Base-by-base conservation (phyloP, 2,888 invertebrate genomes). In the Chaetogeoica ovagalla region DNA sequence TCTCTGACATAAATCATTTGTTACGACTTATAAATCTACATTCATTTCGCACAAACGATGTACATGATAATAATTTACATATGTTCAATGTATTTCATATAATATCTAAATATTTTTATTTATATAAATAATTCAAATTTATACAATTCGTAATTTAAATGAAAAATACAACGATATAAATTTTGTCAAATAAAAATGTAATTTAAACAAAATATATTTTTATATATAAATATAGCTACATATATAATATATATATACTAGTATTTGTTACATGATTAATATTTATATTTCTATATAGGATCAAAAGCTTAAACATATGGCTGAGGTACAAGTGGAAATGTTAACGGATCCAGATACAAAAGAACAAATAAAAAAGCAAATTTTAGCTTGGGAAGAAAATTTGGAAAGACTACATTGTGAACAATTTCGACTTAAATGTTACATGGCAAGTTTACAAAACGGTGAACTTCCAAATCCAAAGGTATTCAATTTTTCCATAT, bases 391-490 rank as follows among this genome's bases (percentile, higher is more conserved):
- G 96, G 97, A 98, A 85, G 97, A 97, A 87, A 97, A 97, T 87
- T 89, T 98, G 84, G 98, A 98, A 87, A 90, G 97, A 83, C 89
- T 97, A 85, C 97, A 97, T 86, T 96, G 97, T 87, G 98, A 98
- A 87, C 97, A 97, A 88, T 98, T 97, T 88, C 91, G 97, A 83
- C 90, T 97, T 83, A 91, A 96, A 83, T 98, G 97, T 88, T 98
- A 98, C 88, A 96, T 97, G 94, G 96, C 97, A 82, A 97, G 97
- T 84, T 90, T 98, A 84, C 97, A 97, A 87, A 94, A 93, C 85
- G 95, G 95, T 83, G 97, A 98, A 88, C 89, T 97, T 84, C 97
- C 98, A 82, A 98, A 98, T 88, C 97, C 97, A 72, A 98, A 98
- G 93, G 97, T 97, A 88, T 87, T 77, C 9, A 52, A 30, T 70